Evolutionary conservation across 2,888 invertebrate genomes (phyloP).

Genomic region (Rhingia campestris): DNA sequence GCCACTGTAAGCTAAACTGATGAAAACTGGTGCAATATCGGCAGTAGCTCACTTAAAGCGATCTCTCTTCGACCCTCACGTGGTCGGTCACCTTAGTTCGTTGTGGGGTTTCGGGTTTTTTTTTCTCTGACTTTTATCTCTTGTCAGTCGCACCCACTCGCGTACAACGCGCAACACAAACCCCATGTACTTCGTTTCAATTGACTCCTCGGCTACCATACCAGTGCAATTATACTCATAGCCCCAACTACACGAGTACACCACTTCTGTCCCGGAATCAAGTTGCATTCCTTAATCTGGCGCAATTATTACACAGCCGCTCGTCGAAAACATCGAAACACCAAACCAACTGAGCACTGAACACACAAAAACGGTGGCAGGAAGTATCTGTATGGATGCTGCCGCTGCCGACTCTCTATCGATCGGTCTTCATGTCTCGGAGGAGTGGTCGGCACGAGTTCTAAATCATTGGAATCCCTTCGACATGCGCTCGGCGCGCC

Average conservation of each 20-base stretch:
- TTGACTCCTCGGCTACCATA: conserved; percentile 26
- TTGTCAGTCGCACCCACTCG: conserved; percentile 71
- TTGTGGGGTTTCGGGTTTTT: neutral
- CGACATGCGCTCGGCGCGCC: conserved; percentile 30
- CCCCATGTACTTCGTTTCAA: conserved; percentile 49
- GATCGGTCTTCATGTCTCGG: conserved; percentile 65
- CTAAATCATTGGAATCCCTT: conserved; percentile 72
- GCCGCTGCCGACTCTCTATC: conserved; percentile 12
- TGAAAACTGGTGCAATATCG: conserved; percentile 67
- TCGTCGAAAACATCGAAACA: conserved; percentile 29
- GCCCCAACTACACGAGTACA: neutral
- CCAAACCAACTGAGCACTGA: neutral
- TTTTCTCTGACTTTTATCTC: conserved; percentile 18
- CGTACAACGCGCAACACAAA: conserved; percentile 34
- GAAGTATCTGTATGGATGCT: conserved; percentile 52
- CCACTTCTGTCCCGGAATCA: conserved; percentile 48
- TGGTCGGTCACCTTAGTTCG: conserved; percentile 50
- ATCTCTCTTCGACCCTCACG: conserved; percentile 44
- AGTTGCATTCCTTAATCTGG: conserved; percentile 70
- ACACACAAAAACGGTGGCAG: conserved; percentile 66
- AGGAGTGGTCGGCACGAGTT: conserved; percentile 74
- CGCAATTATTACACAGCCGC: conserved; percentile 65
- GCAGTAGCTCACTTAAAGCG: conserved; percentile 59
- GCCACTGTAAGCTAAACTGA: conserved; percentile 20
- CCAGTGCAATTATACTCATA: conserved; percentile 9